Conservation (phyloP, 2,113 vertebrate species). For the Charina bottae region DNA sequence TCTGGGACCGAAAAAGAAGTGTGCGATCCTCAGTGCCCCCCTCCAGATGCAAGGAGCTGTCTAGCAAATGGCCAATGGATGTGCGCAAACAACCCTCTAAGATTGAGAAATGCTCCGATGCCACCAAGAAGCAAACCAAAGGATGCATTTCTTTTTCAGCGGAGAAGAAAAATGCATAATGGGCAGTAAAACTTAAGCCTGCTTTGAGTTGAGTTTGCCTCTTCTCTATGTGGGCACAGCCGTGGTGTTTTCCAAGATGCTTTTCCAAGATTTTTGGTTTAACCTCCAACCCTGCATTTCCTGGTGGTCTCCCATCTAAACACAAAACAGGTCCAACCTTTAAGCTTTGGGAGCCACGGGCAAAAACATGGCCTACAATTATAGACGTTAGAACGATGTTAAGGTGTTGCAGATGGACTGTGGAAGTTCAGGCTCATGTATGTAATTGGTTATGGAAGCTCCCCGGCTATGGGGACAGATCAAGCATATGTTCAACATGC, state of each 20-base stretch:
- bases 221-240: too few species aligned
- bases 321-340: not conserved
- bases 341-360: not conserved
- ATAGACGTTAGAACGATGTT: not conserved
- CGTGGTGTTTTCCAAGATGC: not conserved
- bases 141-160: not conserved
- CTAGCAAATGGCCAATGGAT: not conserved
- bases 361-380: not conserved
- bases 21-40: too few species aligned
- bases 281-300: not conserved
- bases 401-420: not conserved
- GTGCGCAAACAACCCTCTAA: not conserved
- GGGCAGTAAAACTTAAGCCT: not conserved
- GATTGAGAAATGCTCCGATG: not conserved
- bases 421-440: not conserved
- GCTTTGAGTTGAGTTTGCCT: not conserved
- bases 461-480: not conserved
- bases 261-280: not conserved
- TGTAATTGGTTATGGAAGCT: not conserved
- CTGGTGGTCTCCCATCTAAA: not conserved
- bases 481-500: not conserved
- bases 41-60: not conserved
- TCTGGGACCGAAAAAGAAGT: not conserved
- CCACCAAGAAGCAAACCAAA: not conserved
- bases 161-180: not conserved